Evolutionary conservation across 2,113 vertebrate genomes (phyloP), one percentile per base, ranked within the genome.

Genomic region (Motacilla alba): DNA sequence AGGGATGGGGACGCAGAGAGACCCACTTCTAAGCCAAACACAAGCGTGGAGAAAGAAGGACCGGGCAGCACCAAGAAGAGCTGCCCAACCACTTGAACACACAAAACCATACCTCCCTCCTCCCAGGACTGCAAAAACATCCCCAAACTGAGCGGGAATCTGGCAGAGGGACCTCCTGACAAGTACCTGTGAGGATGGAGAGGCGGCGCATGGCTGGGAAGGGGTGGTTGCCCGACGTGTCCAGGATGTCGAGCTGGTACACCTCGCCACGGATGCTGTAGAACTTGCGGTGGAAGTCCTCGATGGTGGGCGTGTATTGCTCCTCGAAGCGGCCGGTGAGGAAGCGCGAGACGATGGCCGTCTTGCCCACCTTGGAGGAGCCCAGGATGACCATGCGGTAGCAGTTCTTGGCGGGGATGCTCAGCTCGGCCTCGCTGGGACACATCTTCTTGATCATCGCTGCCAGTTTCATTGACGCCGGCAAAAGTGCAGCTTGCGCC

Each of bases 251-350:
- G 13, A 99, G 98, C 97, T 99, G 99, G 96, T 99, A 99, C 46
- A 99, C 98, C 81, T 99, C 99, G 9, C 99, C 99, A 2, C 99
- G 98, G 97, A 99, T 99, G 98, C 98, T 99, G 98, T 99, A 99
- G 95, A 99, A 98, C 98, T 99, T 99, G 98, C 99, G 98, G 98
- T 99, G 99, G 97, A 99, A 99, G 97, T 99, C 99, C 97, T 99
- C 99, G 73, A 99, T 99, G 91, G 99, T 99, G 85, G 99, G 99
- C 4, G 99, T 99, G 98, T 99, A 99, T 84, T 99, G 98, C 83
- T 99, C 99, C 27, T 99, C 99, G 85, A 99, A 99, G 94, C 98
- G 98, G 72, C 99, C 99, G 39, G 98, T 99, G 94, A 99, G 98
- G 96, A 99, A 99, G 69, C 99, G 99, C 5, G 99, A 99, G 58